Percentiles rank a stretch among this genome's conserved stretches.
Conservation (phyloP, 2,888 invertebrate genomes). For the Thecocarcelia acutangulata region DNA sequence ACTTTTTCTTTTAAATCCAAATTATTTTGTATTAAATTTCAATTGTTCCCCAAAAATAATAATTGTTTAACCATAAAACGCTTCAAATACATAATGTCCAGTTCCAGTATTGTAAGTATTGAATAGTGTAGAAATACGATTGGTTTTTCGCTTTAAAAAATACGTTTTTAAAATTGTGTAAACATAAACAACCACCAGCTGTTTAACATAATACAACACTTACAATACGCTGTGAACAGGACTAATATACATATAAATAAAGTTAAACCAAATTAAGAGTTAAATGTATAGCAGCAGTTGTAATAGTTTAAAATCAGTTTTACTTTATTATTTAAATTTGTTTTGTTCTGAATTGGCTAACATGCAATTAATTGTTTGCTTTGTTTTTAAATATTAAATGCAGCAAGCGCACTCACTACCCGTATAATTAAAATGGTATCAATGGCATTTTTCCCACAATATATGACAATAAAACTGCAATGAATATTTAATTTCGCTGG, state of each 20-base stretch:
- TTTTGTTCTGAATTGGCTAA: slow-evolving; percentile 61
- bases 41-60: slow-evolving; percentile 62
- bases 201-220: neutral
- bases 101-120: too few species aligned
- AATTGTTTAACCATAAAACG: slow-evolving; percentile 30
- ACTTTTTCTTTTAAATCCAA: slow-evolving; percentile 27
- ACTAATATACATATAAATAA: slow-evolving; percentile 4
- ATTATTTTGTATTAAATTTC: slow-evolving; percentile 69
- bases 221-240: neutral
- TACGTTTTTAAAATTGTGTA: too few species aligned
- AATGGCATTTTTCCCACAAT: slow-evolving; percentile 6
- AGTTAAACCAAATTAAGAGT: slow-evolving; percentile 6
- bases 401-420: slow-evolving; percentile 52
- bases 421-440: slow-evolving; percentile 22
- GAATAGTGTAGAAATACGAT: too few species aligned
- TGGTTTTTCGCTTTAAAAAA: too few species aligned
- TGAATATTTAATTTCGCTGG: neutral
- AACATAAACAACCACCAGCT: too few species aligned
- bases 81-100: slow-evolving; percentile 15
- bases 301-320: slow-evolving; percentile 66
- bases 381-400: slow-evolving; percentile 63
- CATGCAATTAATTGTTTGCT: slow-evolving; percentile 68
- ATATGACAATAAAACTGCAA: neutral
- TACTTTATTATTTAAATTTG: slow-evolving; percentile 55
- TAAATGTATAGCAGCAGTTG: slow-evolving; percentile 33